Conservation (phyloP, 1,140 invertebrate species). For the Eumaeus atala region DNA sequence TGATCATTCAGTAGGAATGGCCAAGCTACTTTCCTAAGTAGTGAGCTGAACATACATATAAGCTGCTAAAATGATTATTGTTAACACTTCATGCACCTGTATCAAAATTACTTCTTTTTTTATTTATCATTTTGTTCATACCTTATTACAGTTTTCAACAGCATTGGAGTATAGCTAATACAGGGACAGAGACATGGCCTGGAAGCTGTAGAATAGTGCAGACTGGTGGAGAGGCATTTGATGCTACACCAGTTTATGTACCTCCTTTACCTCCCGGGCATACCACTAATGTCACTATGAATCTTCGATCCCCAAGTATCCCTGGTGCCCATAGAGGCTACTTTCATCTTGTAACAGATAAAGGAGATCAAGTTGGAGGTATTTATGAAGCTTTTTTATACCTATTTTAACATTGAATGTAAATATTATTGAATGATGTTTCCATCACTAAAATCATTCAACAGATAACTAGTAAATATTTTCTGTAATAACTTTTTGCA, state of each 20-base stretch:
- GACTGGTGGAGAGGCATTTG: conserved; percentile 50
- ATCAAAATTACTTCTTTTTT: background rate
- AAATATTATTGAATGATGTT: too few relatives aligned
- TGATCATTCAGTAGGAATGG: too few relatives aligned
- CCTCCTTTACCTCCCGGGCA: conserved; percentile 52
- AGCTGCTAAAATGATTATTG: too few relatives aligned
- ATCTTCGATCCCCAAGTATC: conserved; percentile 49
- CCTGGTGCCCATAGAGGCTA: conserved; percentile 53
- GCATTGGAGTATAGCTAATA: conserved; percentile 66
- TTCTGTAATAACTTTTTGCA: too few relatives aligned
- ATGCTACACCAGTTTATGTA: conserved; percentile 44
- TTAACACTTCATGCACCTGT: too few relatives aligned
- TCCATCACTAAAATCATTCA: too few relatives aligned
- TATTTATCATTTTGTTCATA: background rate
- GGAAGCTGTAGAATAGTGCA: conserved; percentile 60
- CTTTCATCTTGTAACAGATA: conserved; percentile 59
- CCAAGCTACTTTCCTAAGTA: too few relatives aligned
- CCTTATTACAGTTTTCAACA: conserved; percentile 65
- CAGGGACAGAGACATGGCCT: conserved; percentile 62
- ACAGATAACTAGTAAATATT: too few relatives aligned
- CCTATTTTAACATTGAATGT: conserved; percentile 8
- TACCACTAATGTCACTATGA: conserved; percentile 52
- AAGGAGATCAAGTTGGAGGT: conserved; percentile 63
- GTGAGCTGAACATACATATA: too few relatives aligned
- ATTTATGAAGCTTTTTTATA: conserved; percentile 12